A percentile compares a stretch with the other conserved stretches of the same genome.
These are phyloP conservation scores for Silurus lanzhouensis DNA, from an alignment of 2,797 vertebrate genomes.

Conservation along the genomic window DNA sequence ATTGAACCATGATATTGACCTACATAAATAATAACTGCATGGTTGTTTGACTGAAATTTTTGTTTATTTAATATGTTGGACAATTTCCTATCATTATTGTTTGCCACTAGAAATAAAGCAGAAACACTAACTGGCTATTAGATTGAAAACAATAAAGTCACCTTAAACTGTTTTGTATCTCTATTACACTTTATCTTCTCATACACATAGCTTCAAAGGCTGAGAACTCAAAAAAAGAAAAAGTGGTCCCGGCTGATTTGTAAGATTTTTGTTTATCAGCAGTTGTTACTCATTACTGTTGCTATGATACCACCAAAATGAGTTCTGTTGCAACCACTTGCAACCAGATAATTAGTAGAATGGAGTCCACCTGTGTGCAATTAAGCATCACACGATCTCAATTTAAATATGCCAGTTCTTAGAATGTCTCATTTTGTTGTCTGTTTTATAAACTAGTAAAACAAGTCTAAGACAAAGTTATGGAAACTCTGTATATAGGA, in stretches of 20 bases:
- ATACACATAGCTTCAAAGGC: background rate
- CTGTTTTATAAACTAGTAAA: background rate
- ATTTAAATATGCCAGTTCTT: background rate
- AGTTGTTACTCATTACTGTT: constrained; percentile 9
- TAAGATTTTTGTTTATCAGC: constrained; percentile 19
- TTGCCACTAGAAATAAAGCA: background rate
- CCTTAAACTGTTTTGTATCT: background rate
- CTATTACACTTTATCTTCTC: background rate
- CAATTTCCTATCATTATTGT: background rate
- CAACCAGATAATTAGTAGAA: constrained; percentile 23
- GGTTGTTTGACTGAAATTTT: background rate
- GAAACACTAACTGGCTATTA: background rate
- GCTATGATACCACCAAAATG: constrained; percentile 18
- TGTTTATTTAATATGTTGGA: background rate
- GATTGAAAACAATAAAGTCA: background rate
- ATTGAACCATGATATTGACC: background rate
- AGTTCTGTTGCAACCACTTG: constrained; percentile 30
- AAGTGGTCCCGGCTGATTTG: constrained; percentile 4
- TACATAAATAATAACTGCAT: background rate
- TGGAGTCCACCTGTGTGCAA: constrained; percentile 33
- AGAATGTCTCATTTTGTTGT: background rate
- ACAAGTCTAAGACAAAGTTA: background rate
- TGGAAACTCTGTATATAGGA: background rate
- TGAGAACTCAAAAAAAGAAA: background rate
- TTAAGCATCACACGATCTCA: constrained; percentile 8